Evolutionary conservation across 1,140 invertebrate species (phyloP), one percentile per base, ranked within the genome.

Genomic region (Formica exsecta): DNA sequence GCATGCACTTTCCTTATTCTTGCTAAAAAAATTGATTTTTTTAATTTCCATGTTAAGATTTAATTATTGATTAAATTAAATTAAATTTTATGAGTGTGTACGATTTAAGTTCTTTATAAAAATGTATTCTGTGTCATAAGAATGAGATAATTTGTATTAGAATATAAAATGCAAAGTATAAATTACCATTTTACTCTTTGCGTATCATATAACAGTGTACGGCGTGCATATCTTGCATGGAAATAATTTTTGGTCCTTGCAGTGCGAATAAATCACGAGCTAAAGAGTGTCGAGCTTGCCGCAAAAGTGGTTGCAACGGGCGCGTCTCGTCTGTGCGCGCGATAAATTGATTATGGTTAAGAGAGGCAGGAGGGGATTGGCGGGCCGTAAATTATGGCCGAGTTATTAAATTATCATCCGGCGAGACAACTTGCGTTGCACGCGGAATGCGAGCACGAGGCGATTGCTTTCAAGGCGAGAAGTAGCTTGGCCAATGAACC

Each of bases 401-500:
- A 68, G 64, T 90, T 86, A 90, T 89, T 80, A 57, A 90, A 89
- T 90, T 89, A 89, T 92, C 80, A 81, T 62, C 62, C 36, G 87
- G 68, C 75, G 84, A 66, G 77, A 81, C 88, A 62, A 84, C 59
- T 70, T 77, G 86, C 84, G 81, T 87, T 87, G 83, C 90, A 89
- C 86, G 87, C 83, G 92, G 91, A 92, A 93, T 93, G 91, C 91
- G 86, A 92, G 88, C 74, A 86, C 84, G 86, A 65, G 79, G 87
- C 87, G 89, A 91, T 92, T 92, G 91, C 92, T 94, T 93, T 91
- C 71, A 93, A 94, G 93, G 93, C 92, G 93, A 94, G 93, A 93
- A 94, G 91, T 94, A 87, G 92, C 92, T 89, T 94, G 93, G 94
- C 94, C 93, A 94, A 93, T 94, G 94, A 94, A 94, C 94, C 90